Percentiles rank a stretch among this genome's conserved stretches.
Conservation (phyloP, 1,140 invertebrate species). For the Hestina assimilis region DNA sequence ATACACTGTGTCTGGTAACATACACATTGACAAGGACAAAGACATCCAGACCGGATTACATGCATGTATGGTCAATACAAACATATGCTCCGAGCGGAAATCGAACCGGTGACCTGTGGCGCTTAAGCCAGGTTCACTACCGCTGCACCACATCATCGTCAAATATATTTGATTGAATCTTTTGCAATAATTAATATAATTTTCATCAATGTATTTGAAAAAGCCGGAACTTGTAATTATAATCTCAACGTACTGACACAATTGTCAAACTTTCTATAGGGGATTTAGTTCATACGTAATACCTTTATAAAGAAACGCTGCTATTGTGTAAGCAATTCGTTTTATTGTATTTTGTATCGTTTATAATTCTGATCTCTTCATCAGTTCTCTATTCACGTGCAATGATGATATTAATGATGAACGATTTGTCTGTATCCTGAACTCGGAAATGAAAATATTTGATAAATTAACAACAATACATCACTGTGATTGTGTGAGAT, state of each 20-base stretch:
- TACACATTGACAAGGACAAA: no score
- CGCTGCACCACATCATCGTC: no score
- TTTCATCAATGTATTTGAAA: background rate
- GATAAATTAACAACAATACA: background rate
- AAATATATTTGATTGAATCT: no score
- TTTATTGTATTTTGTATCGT: constrained; percentile 32
- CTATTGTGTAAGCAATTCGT: constrained; percentile 33
- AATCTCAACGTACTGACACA: constrained; percentile 23
- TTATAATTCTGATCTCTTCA: constrained; percentile 28
- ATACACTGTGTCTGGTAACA: no score
- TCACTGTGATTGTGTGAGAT: background rate
- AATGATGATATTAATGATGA: constrained; percentile 19
- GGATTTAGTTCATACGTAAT: constrained; percentile 47
- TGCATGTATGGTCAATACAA: no score
- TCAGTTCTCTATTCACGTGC: constrained; percentile 20
- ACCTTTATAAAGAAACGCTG: constrained; percentile 52
- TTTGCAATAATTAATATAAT: no score
- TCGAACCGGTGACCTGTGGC: no score
- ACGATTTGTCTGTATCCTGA: constrained; percentile 20
- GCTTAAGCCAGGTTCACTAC: no score
- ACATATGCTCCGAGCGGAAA: no score
- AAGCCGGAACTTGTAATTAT: constrained; percentile 1
- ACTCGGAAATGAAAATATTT: background rate
- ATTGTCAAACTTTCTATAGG: constrained; percentile 55
- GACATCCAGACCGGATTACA: no score